Evolutionary conservation across 1,140 invertebrate genomes (phyloP), one percentile per base, ranked within the genome.

Genomic region (Polypedilum vanderplanki): DNA sequence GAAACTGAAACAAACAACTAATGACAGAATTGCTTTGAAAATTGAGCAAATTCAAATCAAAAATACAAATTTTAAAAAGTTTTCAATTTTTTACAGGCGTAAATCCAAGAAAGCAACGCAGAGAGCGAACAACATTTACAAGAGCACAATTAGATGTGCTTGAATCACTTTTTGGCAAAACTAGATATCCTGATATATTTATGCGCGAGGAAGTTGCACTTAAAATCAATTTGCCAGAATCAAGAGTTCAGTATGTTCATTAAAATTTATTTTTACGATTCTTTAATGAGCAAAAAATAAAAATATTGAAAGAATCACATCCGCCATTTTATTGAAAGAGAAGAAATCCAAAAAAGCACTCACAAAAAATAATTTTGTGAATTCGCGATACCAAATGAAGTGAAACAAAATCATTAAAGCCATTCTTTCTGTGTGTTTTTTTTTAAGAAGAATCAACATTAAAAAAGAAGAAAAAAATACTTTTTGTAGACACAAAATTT

Each of bases 181-280:
- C 96, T 0, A 87, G 96, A 75, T 99, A 99, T 82, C 98, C 98
- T 0, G 97, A 99, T 83, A 99, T 99, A 80, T 99, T 99, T 83
- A 98, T 98, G 96, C 86, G 98, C 73, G 98, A 99, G 80, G 98
- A 99, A 84, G 96, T 99, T 8, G 97, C 98, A 0, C 83, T 97
- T 57, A 98, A 98, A 84, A 99, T 99, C 79, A 97, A 95, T 85
- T 86, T 99, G 20, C 96, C 97, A 0, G 98, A 99, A 84, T 98
- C 96, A n/a, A 88, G 98, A 85, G 97, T 99, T 57, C 98, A 99
- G 97, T 98, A 84, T 86, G 84, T 81, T 7, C 46, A 57, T 15
- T 33, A 33, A 70, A 7, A 70, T 22, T 70, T 20, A 9, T 20
- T 22, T 70, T 67, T 67, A 70, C 3, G 65, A 4, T 57, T 57